phyloP scores from a whole-genome alignment of 2,797 vertebrate genomes.

The Rousettus madagascariensis region DNA sequence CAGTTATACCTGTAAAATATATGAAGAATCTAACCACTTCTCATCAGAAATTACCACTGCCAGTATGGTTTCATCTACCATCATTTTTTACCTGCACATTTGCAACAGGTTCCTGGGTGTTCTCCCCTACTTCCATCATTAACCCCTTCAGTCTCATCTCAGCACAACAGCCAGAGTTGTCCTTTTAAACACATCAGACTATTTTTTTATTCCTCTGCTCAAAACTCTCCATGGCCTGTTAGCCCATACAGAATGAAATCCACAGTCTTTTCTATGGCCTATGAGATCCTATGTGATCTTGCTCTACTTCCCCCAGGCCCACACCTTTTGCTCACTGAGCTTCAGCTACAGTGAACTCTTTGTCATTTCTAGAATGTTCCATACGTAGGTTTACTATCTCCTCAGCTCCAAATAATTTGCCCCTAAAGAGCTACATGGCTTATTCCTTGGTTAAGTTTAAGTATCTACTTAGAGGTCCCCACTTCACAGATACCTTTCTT shows the following conservation, averaged over 20 bases:
- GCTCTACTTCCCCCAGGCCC: background rate
- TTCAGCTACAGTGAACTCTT: background rate
- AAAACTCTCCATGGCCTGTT: background rate
- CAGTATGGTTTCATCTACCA: background rate
- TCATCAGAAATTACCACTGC: background rate
- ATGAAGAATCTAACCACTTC: background rate
- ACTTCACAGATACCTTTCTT: slow-evolving; percentile 12
- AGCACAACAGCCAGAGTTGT: background rate
- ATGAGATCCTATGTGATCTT: background rate
- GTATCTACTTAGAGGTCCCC: background rate
- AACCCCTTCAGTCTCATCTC: background rate
- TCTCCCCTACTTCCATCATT: background rate
- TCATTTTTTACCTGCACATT: background rate
- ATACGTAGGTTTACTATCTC: slow-evolving; percentile 33
- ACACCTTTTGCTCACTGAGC: slow-evolving; percentile 41
- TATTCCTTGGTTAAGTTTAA: slow-evolving; percentile 12
- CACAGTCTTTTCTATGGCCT: background rate
- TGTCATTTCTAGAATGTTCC: slow-evolving; percentile 36
- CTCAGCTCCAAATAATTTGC: background rate
- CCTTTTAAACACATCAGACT: background rate
- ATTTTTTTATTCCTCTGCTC: background rate
- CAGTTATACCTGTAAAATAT: background rate
- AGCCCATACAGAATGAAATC: slow-evolving; percentile 34
- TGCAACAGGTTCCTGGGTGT: background rate
- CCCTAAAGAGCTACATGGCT: background rate